Conservation (phyloP, 2,888 invertebrate species). For the Agrenia bidenticulata region DNA sequence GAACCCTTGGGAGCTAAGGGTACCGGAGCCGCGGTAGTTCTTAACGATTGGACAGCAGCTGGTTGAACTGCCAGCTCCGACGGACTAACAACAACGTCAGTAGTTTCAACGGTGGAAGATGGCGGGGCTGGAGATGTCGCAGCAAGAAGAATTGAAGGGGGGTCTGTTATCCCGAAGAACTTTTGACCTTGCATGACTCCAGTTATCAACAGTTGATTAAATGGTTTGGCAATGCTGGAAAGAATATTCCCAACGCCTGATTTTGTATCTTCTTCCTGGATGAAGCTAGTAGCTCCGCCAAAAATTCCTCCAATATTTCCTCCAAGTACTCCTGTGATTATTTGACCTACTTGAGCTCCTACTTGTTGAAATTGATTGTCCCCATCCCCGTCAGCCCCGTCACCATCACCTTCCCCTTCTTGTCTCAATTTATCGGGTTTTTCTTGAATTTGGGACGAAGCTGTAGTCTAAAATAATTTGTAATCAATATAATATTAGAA, state of each 20-base stretch:
- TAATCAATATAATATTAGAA: no score
- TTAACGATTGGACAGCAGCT: not conserved
- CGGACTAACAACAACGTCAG: not conserved
- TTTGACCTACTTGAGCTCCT: constrained; percentile 11
- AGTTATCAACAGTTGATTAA: not conserved
- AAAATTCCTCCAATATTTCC: constrained; percentile 12
- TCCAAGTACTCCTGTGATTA: constrained; percentile 3
- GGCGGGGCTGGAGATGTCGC: not conserved
- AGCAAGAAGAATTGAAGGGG: not conserved
- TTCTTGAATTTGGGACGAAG: no score
- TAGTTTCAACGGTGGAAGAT: not conserved
- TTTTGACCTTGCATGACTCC: constrained; percentile 5
- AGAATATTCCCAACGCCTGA: constrained; percentile 8
- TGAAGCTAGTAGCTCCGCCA: constrained; percentile 10
- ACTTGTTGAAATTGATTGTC: constrained; percentile 8
- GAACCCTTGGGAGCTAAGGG: not conserved
- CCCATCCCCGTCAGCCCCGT: not conserved
- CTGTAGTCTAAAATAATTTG: no score
- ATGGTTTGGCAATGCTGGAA: not conserved
- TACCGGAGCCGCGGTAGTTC: not conserved
- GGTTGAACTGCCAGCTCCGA: no score
- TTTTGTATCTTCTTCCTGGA: constrained; percentile 10
- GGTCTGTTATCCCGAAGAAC: constrained; percentile 8
- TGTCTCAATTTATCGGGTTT: constrained; percentile 4
- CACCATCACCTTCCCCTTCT: constrained; percentile 9